Percentiles rank a stretch among this genome's conserved stretches.
Conservation (phyloP, 2,113 vertebrate species). For the Agapornis roseicollis region DNA sequence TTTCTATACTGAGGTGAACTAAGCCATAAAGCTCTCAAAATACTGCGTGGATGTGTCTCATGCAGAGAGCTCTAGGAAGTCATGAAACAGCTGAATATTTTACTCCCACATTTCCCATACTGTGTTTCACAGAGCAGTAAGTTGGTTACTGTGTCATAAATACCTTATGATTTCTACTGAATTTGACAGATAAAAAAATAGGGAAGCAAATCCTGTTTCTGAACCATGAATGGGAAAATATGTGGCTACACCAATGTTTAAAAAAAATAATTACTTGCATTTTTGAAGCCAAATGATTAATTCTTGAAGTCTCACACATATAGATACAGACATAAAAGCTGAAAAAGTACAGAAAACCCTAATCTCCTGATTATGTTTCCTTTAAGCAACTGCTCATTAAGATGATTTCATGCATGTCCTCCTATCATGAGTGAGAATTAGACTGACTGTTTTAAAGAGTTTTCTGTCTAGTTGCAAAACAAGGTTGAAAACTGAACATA, state of each 20-base stretch:
- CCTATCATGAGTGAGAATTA: background rate
- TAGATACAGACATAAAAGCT: background rate
- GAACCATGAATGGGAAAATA: background rate
- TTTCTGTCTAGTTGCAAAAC: background rate
- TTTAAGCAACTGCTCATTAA: conserved; percentile 30
- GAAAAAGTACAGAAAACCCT: background rate
- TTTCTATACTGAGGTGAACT: background rate
- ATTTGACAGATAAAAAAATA: background rate
- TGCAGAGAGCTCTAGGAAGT: background rate
- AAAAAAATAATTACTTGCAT: background rate
- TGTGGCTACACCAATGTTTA: background rate
- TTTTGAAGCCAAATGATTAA: background rate
- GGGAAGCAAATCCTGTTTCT: background rate
- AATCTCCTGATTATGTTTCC: background rate
- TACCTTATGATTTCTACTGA: background rate
- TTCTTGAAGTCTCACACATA: background rate
- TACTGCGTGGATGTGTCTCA: fast-evolving
- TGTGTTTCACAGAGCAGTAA: background rate
- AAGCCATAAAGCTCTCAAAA: background rate
- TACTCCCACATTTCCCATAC: background rate
- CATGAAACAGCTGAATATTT: background rate
- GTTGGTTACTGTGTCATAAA: conserved; percentile 4
- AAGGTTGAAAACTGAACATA: background rate
- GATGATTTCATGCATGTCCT: conserved; percentile 2
- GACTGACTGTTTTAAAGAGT: background rate